Evolutionary conservation across 2,113 vertebrate species (phyloP), one percentile per base, ranked within the genome.

Genomic region (Pseudorectes ferrugineus): DNA sequence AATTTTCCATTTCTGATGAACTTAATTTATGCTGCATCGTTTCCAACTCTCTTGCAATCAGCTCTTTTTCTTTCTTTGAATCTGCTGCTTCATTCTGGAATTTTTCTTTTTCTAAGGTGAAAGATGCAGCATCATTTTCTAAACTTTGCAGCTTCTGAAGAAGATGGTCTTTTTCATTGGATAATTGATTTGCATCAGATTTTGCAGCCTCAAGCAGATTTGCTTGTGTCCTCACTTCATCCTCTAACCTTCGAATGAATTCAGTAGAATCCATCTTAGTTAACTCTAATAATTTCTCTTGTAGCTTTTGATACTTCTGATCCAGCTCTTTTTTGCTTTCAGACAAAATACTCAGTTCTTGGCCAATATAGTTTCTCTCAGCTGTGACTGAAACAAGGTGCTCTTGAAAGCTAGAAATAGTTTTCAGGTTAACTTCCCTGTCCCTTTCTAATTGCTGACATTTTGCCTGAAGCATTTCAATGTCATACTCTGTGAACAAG

Each of bases 271-370:
- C 96, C 14, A 42, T 29, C 59, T 98, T 97, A 28, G 70, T 59
- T 75, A 97, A 97, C 83, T 99, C 98, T 18, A 98, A 83, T 48
- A 98, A 95, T 76, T 97, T 97, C 48, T 97, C 97, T 91, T 97
- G 98, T 96, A 98, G 97, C 18, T 95, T 98, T 51, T 96, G 78
- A 83, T 96, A 92, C 42, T 98, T 95, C 82, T 97, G 95, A 54
- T 85, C 92, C 76, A 98, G 89, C 57, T 98, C 97, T 73, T 98
- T 97, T 79, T 98, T 97, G 91, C 98, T 98, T 92, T 99, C 98
- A 26, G 96, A 84, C 84, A 98, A 97, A 81, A 93, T 91, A 49
- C 96, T 97, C 38, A 98, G 86, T 73, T 99, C 98, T 92, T 97
- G 96, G 83, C 76, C 95, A 94, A 99, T 96, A 82, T 57, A 95